Evolutionary conservation across 2,888 invertebrate genomes (phyloP).

Genomic region (Notocelia uddmanniana): DNA sequence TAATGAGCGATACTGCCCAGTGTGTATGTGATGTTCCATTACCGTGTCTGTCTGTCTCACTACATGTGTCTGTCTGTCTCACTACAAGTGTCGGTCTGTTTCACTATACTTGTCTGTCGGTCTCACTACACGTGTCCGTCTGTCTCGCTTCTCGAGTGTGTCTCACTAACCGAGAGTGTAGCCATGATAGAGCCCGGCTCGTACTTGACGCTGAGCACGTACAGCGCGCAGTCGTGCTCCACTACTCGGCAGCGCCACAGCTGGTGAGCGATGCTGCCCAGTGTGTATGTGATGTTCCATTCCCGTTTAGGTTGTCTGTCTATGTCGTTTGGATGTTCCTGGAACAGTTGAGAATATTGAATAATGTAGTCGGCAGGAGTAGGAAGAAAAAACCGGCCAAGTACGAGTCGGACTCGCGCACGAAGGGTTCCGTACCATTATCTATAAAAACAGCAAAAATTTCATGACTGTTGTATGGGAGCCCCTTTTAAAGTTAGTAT

Average conservation of each 20-base stretch:
- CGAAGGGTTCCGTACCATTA: too few species aligned
- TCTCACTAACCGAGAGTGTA: background rate
- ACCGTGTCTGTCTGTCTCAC: constrained; percentile 13
- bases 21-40: constrained; percentile 56
- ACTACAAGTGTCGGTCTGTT: too few species aligned
- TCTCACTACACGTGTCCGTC: too few species aligned
- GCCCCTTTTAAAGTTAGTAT: too few species aligned
- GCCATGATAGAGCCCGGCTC: constrained; percentile 45
- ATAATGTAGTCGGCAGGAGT: too few species aligned
- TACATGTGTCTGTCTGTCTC: too few species aligned
- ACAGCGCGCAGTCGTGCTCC: constrained; percentile 53
- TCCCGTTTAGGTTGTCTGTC: constrained; percentile 47
- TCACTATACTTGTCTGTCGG: too few species aligned
- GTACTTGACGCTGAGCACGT: constrained; percentile 61
- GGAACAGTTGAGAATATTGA: constrained; percentile 25
- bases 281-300: constrained; percentile 56
- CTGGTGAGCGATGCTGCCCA: constrained; percentile 53
- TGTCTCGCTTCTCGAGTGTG: too few species aligned
- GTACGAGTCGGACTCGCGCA: too few species aligned
- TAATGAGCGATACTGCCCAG: constrained; percentile 53
- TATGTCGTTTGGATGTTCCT: constrained; percentile 63
- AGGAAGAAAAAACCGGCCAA: too few species aligned
- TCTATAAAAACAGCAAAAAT: too few species aligned
- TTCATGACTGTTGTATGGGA: too few species aligned
- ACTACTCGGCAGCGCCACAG: constrained; percentile 58